Base-by-base conservation (phyloP, 2,797 vertebrate genomes). In the Anguilla obscura region DNA sequence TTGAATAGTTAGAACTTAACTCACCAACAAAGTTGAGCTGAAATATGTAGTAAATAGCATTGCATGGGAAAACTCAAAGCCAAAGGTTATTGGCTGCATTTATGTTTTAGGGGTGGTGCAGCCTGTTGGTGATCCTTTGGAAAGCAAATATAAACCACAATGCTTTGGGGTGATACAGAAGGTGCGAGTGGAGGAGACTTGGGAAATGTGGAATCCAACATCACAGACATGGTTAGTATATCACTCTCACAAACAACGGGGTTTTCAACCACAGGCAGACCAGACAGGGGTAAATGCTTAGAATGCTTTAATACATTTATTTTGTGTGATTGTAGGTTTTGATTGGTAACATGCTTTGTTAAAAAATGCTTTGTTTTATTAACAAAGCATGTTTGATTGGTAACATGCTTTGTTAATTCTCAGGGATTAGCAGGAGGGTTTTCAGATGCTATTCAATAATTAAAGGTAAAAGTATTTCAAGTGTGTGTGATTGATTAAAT, bases 91-190 rank as follows among this genome's bases (percentile, higher is more conserved):
- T 30, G 69, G 50, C 27, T 60, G n/a, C 5, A 40, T 85, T 71
- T 87, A 30, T 87, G 86, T 87, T 89, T 6, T 9, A 96, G 96
- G 96, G 66, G 0, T 94, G 74, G 93, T 96, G 30, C 93, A 94
- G 91, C 92, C 96, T 0, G 93, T 95, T 0, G 94, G 92, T 50
- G 93, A 95, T 56, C 93, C 95, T 58, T 91, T 96, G 89, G 54
- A 92, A 90, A 96, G 96, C 89, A 89, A 91, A 89, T 96, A 93
- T 86, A 93, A 95, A 27, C 95, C 96, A 33, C 89, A 88, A 40
- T 93, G 93, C 91, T 93, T 90, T 6, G 95, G 95, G 18, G 96
- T 96, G 5, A 89, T 96, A 48, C 96, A 96, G 91, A 96, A 93
- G 90, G 89, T 94, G 1, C 30, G 80, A 0, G 66, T 91, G n/a